A percentile compares a stretch with the other conserved stretches of the same genome.
These are phyloP conservation scores for Mohoua ochrocephala DNA, from an alignment of 2,113 vertebrate species.

Conservation along the genomic window DNA sequence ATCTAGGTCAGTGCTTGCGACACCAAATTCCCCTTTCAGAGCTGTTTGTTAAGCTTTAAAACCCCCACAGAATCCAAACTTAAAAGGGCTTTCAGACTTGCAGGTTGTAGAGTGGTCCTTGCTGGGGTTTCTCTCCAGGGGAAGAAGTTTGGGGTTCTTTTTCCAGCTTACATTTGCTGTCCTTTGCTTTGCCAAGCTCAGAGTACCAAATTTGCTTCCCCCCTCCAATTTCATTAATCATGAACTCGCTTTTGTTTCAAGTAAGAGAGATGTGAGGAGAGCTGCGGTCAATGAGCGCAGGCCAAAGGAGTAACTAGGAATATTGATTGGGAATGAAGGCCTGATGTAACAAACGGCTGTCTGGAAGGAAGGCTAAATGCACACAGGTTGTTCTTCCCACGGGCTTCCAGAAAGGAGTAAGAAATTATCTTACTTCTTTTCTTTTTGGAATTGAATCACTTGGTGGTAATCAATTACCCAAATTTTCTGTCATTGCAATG, in stretches of 20 bases:
- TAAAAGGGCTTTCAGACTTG: not conserved
- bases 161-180: not conserved
- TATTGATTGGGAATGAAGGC: not conserved
- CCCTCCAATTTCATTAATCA: not conserved
- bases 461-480: not conserved
- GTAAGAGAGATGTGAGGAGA: not conserved
- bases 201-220: not conserved
- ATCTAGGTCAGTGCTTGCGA: constrained; percentile 10
- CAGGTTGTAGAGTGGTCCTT: not conserved
- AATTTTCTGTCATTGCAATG: not conserved
- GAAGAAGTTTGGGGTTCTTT: not conserved
- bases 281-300: not conserved
- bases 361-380: not conserved
- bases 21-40: not conserved
- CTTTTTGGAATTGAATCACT: not conserved
- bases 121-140: not conserved
- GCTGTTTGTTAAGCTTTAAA: not conserved
- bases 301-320: not conserved
- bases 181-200: not conserved
- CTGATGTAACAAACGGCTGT: not conserved
- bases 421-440: accelerated
- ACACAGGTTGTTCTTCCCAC: accelerated
- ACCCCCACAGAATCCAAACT: not conserved
- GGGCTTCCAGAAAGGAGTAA: not conserved
- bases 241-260: not conserved